Conservation (phyloP, 2,888 invertebrate genomes). For the Rotaria sp. region DNA sequence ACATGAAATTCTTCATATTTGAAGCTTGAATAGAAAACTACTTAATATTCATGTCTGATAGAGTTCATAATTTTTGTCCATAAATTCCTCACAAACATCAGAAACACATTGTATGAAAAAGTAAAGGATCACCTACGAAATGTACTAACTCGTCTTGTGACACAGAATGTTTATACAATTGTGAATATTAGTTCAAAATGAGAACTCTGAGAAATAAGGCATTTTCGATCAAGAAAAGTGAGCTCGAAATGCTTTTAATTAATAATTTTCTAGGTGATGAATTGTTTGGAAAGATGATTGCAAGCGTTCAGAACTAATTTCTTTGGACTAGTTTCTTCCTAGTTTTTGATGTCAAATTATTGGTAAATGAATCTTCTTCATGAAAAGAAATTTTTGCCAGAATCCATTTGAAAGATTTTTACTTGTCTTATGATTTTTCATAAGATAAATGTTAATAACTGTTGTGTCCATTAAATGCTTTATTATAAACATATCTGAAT, state of each 20-base stretch:
- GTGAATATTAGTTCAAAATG: neutral
- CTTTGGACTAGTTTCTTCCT: neutral
- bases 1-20: too few relatives aligned
- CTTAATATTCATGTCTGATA: too few relatives aligned
- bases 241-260: too few relatives aligned
- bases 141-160: neutral
- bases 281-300: too few relatives aligned
- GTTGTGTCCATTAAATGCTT: neutral
- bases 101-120: neutral
- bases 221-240: neutral
- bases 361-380: neutral
- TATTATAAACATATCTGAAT: neutral
- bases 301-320: too few relatives aligned
- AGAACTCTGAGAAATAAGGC: neutral
- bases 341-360: neutral
- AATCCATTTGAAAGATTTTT: neutral
- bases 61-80: neutral
- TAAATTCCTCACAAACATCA: neutral
- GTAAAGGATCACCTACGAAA: neutral
- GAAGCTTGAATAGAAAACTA: neutral
- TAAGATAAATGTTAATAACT: neutral
- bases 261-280: too few relatives aligned
- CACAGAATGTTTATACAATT: neutral
- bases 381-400: neutral
- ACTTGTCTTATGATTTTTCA: neutral